These are phyloP conservation scores for Synanthedon vespiformis DNA, from an alignment of 2,888 invertebrate genomes.

Conservation along the genomic window DNA sequence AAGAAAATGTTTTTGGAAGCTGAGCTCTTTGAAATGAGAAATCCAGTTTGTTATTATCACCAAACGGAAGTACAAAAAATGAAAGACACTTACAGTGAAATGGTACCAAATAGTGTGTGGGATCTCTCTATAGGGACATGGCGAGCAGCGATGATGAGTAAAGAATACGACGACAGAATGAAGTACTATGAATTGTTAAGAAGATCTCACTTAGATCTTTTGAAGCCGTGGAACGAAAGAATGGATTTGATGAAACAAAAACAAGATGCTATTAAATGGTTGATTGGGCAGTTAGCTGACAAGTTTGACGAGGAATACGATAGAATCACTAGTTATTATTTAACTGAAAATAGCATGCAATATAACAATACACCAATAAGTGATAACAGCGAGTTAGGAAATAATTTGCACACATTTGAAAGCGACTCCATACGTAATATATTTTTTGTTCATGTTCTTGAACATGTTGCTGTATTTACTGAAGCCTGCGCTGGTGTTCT, in stretches of 20 bases:
- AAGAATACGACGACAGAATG: constrained; percentile 47
- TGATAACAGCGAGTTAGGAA: background rate
- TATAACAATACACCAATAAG: background rate
- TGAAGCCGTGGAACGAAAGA: constrained; percentile 50
- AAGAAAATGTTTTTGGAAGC: constrained; percentile 43
- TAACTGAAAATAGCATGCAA: background rate
- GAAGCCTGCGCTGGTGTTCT: constrained; percentile 45
- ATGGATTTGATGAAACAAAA: constrained; percentile 36
- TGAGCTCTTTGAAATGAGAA: constrained; percentile 52
- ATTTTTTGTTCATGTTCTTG: constrained; percentile 38
- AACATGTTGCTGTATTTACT: constrained; percentile 32
- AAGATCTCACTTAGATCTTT: constrained; percentile 29
- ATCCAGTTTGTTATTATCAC: constrained; percentile 55
- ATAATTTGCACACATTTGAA: background rate
- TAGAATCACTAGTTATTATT: constrained; percentile 14
- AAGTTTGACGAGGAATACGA: constrained; percentile 35
- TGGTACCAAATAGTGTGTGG: constrained; percentile 32
- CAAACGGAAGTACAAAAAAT: constrained; percentile 49
- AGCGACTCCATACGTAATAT: constrained; percentile 19
- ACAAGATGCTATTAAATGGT: constrained; percentile 27
- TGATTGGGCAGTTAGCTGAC: constrained; percentile 37
- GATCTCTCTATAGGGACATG: constrained; percentile 45
- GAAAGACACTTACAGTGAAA: constrained; percentile 34
- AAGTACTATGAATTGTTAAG: constrained; percentile 35
- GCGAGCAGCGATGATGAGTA: constrained; percentile 43